Evolutionary conservation across 2,113 vertebrate genomes (phyloP).

Genomic region (Petrocephalus zakoni): DNA sequence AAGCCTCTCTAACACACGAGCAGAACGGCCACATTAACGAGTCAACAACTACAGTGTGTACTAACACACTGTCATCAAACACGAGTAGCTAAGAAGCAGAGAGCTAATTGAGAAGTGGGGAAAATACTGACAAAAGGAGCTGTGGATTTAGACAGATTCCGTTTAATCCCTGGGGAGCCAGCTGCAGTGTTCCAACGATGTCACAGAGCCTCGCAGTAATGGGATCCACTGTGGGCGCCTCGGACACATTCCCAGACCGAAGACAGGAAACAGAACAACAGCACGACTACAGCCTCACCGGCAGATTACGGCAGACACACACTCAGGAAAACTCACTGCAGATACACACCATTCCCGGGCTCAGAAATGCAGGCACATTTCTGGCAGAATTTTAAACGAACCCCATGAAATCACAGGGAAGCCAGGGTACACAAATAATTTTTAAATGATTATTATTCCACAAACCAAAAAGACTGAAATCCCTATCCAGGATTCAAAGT

Average conservation of each 20-base stretch:
- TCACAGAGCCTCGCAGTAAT: background rate
- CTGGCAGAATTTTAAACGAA: background rate
- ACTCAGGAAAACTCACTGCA: background rate
- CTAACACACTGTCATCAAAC: background rate
- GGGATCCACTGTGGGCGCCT: background rate
- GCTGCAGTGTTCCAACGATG: background rate
- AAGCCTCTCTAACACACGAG: background rate
- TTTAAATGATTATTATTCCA: background rate
- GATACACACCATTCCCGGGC: background rate
- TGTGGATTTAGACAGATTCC: background rate
- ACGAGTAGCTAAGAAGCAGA: background rate
- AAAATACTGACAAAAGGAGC: background rate
- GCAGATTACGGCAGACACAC: background rate
- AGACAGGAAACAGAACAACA: background rate
- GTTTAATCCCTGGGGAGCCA: background rate
- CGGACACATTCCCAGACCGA: constrained; percentile 1
- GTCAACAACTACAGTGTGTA: background rate
- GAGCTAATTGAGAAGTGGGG: background rate
- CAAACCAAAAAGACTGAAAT: background rate
- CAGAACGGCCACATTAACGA: background rate
- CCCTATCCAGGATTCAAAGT: background rate
- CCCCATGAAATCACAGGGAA: background rate
- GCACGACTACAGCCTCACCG: background rate
- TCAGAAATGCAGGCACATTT: background rate
- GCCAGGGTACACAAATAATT: background rate